phyloP scores from a whole-genome alignment of 2,797 vertebrate species.

The Catharus ustulatus region DNA sequence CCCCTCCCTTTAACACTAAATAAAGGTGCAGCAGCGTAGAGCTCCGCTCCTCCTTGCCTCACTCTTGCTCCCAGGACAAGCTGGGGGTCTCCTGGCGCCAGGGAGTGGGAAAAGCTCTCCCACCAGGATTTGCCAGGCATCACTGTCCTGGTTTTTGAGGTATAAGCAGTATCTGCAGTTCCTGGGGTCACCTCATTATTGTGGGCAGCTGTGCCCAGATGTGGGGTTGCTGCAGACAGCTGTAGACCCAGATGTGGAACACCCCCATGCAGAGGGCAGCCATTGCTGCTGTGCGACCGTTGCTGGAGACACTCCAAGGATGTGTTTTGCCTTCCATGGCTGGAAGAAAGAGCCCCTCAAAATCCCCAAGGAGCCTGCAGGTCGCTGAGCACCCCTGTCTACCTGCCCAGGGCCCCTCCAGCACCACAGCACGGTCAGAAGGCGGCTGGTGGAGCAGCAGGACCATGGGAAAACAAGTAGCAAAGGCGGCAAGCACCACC shows the following conservation, averaged over 20 bases:
- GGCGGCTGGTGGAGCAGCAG: background rate
- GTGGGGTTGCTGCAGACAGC: background rate
- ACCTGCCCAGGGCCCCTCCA: background rate
- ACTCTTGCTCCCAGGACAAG: fast-evolving
- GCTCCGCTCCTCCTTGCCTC: fast-evolving
- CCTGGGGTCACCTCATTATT: background rate
- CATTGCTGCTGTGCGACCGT: background rate
- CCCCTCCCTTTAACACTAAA: constrained; percentile 8
- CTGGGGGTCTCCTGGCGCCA: fast-evolving
- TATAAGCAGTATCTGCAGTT: background rate
- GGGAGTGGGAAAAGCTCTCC: background rate
- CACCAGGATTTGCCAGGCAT: background rate
- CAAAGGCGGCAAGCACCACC: background rate
- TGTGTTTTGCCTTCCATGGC: background rate
- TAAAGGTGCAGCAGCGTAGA: background rate
- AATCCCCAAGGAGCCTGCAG: background rate
- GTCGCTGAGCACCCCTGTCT: fast-evolving
- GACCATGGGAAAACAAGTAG: background rate
- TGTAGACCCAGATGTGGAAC: background rate
- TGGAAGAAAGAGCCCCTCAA: background rate
- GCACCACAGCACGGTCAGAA: fast-evolving
- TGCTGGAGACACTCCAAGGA: background rate
- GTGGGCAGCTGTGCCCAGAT: background rate
- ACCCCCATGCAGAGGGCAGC: background rate
- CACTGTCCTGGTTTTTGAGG: background rate